A percentile compares a stretch with the other conserved stretches of the same genome.
Evolutionary conservation across 1,140 invertebrate species (phyloP).

Genomic region (Venturia canescens): DNA sequence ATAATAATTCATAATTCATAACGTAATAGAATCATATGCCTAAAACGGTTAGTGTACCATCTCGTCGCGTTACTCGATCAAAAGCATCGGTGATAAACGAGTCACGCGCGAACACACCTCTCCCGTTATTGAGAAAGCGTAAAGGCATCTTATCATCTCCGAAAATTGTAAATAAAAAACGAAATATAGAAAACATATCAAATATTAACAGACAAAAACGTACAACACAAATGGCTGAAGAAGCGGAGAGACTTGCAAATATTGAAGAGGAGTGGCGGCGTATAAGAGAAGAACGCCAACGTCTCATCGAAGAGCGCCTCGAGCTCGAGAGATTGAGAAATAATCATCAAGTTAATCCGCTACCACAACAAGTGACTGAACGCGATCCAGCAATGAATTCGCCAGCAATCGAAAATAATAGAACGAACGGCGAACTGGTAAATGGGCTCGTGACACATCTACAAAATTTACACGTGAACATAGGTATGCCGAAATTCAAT

Average conservation of each 20-base stretch:
- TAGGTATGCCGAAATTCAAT: conserved; percentile 38
- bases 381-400: not conserved
- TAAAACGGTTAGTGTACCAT: too few relatives aligned
- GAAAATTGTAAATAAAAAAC: too few relatives aligned
- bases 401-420: not conserved
- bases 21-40: too few relatives aligned
- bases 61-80: too few relatives aligned
- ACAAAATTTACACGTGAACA: conserved; percentile 27
- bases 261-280: conserved; percentile 14
- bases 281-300: not conserved
- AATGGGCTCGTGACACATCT: conserved; percentile 37
- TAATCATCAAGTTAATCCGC: not conserved
- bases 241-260: too few relatives aligned
- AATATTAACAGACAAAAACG: not conserved
- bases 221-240: not conserved
- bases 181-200: too few relatives aligned
- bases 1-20: too few relatives aligned
- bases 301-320: not conserved
- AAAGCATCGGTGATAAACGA: too few relatives aligned
- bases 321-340: not conserved
- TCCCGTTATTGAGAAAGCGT: too few relatives aligned
- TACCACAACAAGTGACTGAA: not conserved
- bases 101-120: too few relatives aligned
- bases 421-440: not conserved
- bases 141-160: too few relatives aligned